Base-by-base conservation (phyloP, 2,888 invertebrate species). In the Habrosyne pyritoides region DNA sequence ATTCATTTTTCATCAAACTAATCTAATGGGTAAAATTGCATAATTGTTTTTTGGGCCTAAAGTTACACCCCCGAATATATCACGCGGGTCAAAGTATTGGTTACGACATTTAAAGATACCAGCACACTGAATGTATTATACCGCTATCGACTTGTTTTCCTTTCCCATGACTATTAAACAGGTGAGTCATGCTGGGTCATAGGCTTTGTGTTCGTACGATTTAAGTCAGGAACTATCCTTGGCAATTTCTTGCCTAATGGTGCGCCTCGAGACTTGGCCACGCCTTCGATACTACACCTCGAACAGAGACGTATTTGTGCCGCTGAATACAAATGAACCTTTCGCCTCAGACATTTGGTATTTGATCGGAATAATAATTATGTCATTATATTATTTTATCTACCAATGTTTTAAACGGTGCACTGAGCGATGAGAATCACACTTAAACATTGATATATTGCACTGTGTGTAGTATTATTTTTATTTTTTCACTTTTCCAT, bases 201-300 rank as follows among this genome's bases (percentile, higher is more conserved):
- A 28, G 28, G 14, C 49, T n/a, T 26, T 28, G 49, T 49, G 14
- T 28, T 48, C 26, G 28, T 18, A 21, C 28, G 28, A 28, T 65
- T 66, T 63, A 64, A 60, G 64, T 60, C 64, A 67, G 67, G 72
- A 67, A 71, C 64, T 64, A 65, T 74, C 71, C 69, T 76, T 66
- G 71, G 71, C 60, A 69, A 73, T 72, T 72, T 67, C 63, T 67
- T 64, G 67, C 63, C 53, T 73, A 75, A 78, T 77, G 67, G 72
- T 59, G 57, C 64, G 58, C 53, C 46, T 49, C 53, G 60, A 61
- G 61, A 53, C 53, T 24, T 47, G 55, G 57, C 67, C 60, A 64
- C 65, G 63, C 72, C 71, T 64, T 49, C 56, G 51, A 47, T 36
- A 52, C 30, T 52, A 53, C 42, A 53, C 26, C 26, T 10, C 24